A percentile compares a stretch with the other conserved stretches of the same genome.
phyloP scores from a whole-genome alignment of 2,113 vertebrate genomes.

The Pachycephala philippinensis region DNA sequence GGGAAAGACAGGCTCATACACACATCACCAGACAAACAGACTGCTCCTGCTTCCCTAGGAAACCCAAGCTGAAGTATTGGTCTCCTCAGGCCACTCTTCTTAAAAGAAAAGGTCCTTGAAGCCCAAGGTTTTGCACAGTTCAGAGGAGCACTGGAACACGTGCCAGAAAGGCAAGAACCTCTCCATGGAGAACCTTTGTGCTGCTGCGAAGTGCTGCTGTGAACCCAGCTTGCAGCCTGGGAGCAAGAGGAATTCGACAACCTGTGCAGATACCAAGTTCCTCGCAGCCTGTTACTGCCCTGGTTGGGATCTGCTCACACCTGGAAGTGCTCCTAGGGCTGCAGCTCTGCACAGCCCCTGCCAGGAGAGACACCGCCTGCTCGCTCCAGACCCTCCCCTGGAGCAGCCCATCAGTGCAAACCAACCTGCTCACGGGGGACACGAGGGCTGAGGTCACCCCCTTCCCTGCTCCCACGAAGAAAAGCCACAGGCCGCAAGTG shows the following conservation, averaged over 20 bases:
- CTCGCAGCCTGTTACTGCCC: background rate
- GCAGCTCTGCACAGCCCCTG: background rate
- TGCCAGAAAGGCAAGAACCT: background rate
- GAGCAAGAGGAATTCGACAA: background rate
- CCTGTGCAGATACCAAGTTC: background rate
- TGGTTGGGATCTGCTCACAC: background rate
- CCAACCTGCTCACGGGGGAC: background rate
- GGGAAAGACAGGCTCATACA: background rate
- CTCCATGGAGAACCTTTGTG: background rate
- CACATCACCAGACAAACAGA: background rate
- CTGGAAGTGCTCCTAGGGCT: background rate
- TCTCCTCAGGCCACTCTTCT: background rate
- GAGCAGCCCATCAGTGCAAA: background rate
- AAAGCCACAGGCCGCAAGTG: background rate
- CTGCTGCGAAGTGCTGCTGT: background rate
- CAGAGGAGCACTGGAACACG: background rate
- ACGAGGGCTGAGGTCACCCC: background rate
- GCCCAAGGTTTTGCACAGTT: background rate
- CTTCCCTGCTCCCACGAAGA: background rate
- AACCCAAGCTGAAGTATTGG: background rate
- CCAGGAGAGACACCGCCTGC: background rate
- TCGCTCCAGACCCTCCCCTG: background rate
- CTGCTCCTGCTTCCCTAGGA: background rate
- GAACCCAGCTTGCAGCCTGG: background rate
- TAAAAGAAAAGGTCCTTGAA: background rate